Percentiles rank a stretch among this genome's conserved stretches.
phyloP scores from a whole-genome alignment of 1,140 invertebrate species.

The Spodoptera litura region DNA sequence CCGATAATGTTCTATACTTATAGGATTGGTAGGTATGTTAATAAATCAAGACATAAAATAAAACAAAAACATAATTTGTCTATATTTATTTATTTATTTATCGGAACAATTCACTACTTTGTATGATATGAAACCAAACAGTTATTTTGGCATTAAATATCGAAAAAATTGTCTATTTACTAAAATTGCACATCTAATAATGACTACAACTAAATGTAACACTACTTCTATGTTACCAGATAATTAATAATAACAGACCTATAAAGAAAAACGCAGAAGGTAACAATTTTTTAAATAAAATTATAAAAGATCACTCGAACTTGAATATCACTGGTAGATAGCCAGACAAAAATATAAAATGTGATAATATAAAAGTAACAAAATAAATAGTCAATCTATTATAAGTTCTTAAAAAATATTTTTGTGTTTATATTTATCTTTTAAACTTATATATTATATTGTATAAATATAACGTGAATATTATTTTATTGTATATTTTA shows the following conservation, averaged over 20 bases:
- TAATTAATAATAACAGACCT: constrained; percentile 56
- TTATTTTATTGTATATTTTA: too few species aligned
- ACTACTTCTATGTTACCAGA: constrained; percentile 21
- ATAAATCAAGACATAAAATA: constrained; percentile 12
- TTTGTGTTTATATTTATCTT: constrained; percentile 2
- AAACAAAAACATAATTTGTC: constrained; percentile 50
- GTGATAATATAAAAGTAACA: constrained; percentile 62
- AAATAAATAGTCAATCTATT: constrained; percentile 50
- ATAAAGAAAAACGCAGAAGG: constrained; percentile 52
- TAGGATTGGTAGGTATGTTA: background rate
- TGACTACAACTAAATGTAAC: constrained; percentile 45
- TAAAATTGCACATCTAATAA: constrained; percentile 77
- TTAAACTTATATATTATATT: too few species aligned
- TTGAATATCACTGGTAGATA: constrained; percentile 55
- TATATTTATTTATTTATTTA: constrained; percentile 74
- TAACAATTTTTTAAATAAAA: constrained; percentile 54
- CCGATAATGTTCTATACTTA: too few species aligned
- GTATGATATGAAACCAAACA: constrained; percentile 79
- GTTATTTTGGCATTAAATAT: constrained; percentile 77
- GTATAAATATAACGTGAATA: too few species aligned
- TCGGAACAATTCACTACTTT: constrained; percentile 83
- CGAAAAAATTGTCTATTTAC: constrained; percentile 68
- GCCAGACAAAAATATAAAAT: constrained; percentile 14
- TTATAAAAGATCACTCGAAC: constrained; percentile 51
- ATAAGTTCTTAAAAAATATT: background rate